These are phyloP conservation scores for Notiomystis cincta DNA, from an alignment of 2,113 vertebrate genomes.

Conservation along the genomic window DNA sequence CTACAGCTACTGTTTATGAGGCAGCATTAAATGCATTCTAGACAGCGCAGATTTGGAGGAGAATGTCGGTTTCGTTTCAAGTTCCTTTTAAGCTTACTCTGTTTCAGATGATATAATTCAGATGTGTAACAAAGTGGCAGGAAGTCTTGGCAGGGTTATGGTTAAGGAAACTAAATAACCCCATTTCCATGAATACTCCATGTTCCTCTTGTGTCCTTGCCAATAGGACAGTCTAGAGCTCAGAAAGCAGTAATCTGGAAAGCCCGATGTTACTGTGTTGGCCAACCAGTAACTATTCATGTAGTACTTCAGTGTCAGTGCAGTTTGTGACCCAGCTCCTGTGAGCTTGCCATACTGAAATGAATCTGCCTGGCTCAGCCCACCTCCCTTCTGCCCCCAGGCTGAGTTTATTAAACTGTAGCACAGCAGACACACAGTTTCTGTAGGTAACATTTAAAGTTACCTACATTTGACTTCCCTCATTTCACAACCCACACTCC, in stretches of 20 bases:
- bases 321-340: neutral
- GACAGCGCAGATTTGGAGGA: neutral
- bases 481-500: constrained; percentile 47
- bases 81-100: neutral
- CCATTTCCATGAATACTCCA: neutral
- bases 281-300: neutral
- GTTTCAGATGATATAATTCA: neutral
- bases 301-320: neutral
- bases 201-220: neutral
- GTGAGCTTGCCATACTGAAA: neutral
- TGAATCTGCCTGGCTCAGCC: neutral
- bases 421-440: neutral
- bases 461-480: neutral
- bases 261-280: neutral
- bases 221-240: neutral
- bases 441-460: neutral
- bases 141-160: neutral
- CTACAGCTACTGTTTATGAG: neutral
- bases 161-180: neutral
- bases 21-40: neutral
- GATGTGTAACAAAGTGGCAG: neutral
- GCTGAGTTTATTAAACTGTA: neutral
- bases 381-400: neutral
- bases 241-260: neutral
- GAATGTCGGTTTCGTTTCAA: neutral